Evolutionary conservation across 1,140 invertebrate genomes (phyloP), one percentile per base, ranked within the genome.

Genomic region (Patella vulgata): DNA sequence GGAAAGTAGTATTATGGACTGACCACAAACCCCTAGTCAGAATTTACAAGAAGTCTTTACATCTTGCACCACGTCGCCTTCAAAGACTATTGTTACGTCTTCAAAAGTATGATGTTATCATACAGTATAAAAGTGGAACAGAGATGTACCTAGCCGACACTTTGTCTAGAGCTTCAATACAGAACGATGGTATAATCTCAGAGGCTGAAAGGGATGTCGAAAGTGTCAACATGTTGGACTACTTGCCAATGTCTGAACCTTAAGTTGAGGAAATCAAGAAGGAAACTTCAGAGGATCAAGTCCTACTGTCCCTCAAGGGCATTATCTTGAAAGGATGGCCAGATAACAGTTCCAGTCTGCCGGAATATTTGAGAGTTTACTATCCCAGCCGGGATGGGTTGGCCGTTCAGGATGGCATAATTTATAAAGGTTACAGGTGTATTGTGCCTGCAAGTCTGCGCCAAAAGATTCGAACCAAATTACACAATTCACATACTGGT

Each of bases 41-140:
- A 2, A 74, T 77, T 6, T 53, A 43, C 11, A 54, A 63, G n/a
- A 77, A 70, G 42, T 12, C 58, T 9, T 31, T 75, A 31, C 30
- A 51, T 12, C 57, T 12, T 12, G 61, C 66, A 23, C 60, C 64
- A 14, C 47, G 63, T n/a, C 33, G 66, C 31, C 46, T 73, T 19
- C 70, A 73, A 30, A 47, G 73, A 40, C 66, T 70, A 61, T 33
- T 74, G 31, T 54, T 87, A 21, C 46, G 40, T 23, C 12, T 74
- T 25, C 58, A 66, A 40, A 44, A 43, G 23, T 70, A 68, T 43
- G 51, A 79, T 23, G 54, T 87, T 4, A 39, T 58, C 17, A 54
- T 75, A 36, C 21, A 52, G 36, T 66, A 70, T 42, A 55, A 42
- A 12, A 66, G 59, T 23, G 68, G 66, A 6, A 76, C 63, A 17